Percentiles rank a stretch among this genome's conserved stretches.
These are phyloP conservation scores for Molossus alvarezi DNA, from an alignment of 2,797 vertebrate species.

Conservation along the genomic window DNA sequence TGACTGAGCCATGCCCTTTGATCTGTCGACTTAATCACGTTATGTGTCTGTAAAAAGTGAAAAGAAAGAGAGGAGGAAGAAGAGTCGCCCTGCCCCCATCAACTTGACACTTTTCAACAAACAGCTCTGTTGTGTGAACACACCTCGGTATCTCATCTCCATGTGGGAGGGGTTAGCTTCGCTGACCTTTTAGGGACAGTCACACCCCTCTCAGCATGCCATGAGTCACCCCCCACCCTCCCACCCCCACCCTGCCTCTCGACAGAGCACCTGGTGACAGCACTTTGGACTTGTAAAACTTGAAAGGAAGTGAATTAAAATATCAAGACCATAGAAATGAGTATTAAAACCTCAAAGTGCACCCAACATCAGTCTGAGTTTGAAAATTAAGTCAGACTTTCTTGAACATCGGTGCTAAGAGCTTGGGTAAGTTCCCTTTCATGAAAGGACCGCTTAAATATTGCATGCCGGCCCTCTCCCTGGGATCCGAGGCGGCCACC, in stretches of 20 bases:
- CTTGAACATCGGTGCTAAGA: conserved; percentile 81
- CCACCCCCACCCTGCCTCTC: neutral
- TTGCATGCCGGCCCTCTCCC: conserved; percentile 87
- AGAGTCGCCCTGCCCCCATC: fast-evolving
- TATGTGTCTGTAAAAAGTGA: neutral
- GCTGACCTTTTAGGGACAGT: neutral
- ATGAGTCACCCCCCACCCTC: neutral
- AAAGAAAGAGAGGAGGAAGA: neutral
- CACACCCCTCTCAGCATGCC: neutral
- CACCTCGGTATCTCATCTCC: fast-evolving
- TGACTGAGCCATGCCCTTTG: neutral
- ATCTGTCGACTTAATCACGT: neutral
- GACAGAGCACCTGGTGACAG: neutral
- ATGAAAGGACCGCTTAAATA: conserved; percentile 88
- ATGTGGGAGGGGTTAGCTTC: neutral
- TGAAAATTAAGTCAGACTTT: conserved; percentile 75
- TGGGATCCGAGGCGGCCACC: conserved; percentile 69
- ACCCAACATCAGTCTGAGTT: conserved; percentile 67
- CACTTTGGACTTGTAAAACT: conserved; percentile 62
- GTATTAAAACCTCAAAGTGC: conserved; percentile 83
- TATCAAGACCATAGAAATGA: conserved; percentile 79
- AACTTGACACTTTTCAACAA: neutral
- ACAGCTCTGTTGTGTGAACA: fast-evolving
- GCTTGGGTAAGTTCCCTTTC: conserved; percentile 81
- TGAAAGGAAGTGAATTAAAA: conserved; percentile 84